Evolutionary conservation across 1,140 invertebrate species (phyloP).

Genomic region (Eupristina koningsbergeri): DNA sequence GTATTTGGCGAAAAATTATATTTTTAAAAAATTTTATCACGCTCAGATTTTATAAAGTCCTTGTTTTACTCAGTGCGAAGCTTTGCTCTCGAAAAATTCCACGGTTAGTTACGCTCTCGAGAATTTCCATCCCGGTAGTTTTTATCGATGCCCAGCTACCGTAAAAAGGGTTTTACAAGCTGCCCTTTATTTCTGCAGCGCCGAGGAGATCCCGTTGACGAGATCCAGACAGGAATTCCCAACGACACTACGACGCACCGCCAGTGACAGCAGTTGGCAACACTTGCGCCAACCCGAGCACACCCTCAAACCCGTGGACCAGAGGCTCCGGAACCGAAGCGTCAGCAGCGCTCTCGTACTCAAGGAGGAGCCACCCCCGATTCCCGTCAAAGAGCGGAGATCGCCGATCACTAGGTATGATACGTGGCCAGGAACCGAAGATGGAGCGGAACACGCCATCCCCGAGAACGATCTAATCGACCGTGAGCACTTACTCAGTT

Average conservation of each 20-base stretch:
- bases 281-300: neutral
- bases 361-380: constrained; percentile 52
- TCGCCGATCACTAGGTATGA: neutral
- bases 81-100: neutral
- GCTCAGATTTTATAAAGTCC: neutral
- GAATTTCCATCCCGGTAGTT: neutral
- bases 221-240: constrained; percentile 30
- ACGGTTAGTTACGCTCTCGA: neutral
- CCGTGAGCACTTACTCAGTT: constrained; percentile 29
- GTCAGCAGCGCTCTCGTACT: constrained; percentile 48
- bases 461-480: neutral
- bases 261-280: constrained; percentile 29
- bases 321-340: constrained; percentile 21
- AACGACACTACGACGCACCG: constrained; percentile 42
- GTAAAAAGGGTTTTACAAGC: constrained; percentile 5
- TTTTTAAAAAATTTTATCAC: neutral
- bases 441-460: neutral
- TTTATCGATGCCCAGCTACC: neutral
- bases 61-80: neutral
- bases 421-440: neutral
- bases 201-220: neutral
- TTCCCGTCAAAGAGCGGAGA: neutral
- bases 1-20: neutral
- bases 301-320: constrained; percentile 25
- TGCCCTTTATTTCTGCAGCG: constrained; percentile 11